Percentiles rank a stretch among this genome's conserved stretches.
Conservation (phyloP, 2,797 vertebrate genomes). For the Manis javanica region DNA sequence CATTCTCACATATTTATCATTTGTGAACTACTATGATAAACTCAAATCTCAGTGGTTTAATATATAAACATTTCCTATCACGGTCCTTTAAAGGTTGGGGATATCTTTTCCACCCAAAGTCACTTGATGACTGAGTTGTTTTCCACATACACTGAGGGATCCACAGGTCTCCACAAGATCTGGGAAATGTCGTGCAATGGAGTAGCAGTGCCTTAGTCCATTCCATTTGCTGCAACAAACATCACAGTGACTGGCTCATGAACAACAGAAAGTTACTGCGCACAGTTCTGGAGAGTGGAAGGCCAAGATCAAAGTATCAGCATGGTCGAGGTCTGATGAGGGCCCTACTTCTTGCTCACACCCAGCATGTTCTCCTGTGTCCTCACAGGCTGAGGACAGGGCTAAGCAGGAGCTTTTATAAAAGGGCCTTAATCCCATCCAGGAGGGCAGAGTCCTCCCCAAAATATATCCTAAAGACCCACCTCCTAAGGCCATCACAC, state of each 20-base stretch:
- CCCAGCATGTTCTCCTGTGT: too few species aligned
- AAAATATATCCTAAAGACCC: neutral
- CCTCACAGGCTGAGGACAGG: neutral
- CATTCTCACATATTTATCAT: neutral
- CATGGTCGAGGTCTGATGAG: neutral
- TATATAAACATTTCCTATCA: neutral
- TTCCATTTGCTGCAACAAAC: neutral
- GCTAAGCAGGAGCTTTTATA: neutral
- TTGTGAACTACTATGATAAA: neutral
- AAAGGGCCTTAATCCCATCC: neutral
- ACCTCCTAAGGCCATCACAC: neutral
- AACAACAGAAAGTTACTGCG: neutral
- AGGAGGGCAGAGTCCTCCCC: neutral
- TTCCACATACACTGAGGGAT: neutral
- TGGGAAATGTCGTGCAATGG: neutral
- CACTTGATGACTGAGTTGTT: neutral
- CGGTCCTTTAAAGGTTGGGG: neutral
- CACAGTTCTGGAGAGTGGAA: neutral
- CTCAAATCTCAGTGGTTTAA: neutral
- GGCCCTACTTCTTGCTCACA: neutral
- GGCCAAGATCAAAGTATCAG: neutral
- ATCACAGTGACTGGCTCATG: neutral
- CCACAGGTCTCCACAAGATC: accelerated
- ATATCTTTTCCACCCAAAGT: neutral
- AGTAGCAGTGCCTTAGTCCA: accelerated